A percentile compares a stretch with the other conserved stretches of the same genome.
Conservation (phyloP, 2,113 vertebrate genomes). For the Ariopsis seemanni region DNA sequence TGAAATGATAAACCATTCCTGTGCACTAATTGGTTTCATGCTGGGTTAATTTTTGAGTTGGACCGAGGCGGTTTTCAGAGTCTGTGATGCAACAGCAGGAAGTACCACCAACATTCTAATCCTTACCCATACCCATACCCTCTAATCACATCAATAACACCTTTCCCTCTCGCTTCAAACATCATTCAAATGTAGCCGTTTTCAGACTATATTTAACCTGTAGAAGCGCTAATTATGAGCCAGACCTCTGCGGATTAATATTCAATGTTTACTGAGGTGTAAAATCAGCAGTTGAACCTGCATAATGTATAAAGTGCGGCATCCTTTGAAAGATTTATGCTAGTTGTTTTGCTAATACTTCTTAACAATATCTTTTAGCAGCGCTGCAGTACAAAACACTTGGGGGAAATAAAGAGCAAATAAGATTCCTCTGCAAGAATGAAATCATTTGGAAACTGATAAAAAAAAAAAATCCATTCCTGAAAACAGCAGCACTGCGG, state of each 20-base stretch:
- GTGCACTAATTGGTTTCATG: conserved; percentile 1
- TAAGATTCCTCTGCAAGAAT: not conserved
- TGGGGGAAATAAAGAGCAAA: not conserved
- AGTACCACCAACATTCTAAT: not conserved
- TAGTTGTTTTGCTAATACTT: not conserved
- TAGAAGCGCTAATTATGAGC: not conserved
- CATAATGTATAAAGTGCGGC: not conserved
- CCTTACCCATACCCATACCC: not conserved
- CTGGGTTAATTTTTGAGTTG: not conserved
- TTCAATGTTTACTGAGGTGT: not conserved
- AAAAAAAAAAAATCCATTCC: not conserved
- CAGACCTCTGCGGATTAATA: not conserved
- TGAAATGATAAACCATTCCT: not conserved
- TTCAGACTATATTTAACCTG: not conserved
- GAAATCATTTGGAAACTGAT: conserved; percentile 32
- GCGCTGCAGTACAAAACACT: not conserved
- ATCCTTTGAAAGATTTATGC: not conserved
- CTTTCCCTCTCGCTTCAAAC: not conserved
- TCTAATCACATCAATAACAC: not conserved
- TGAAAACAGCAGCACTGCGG: not conserved
- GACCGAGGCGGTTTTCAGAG: not conserved
- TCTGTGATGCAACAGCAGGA: not conserved
- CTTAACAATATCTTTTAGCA: not conserved
- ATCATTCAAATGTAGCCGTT: not conserved
- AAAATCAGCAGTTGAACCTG: not conserved